A percentile compares a stretch with the other conserved stretches of the same genome.
Conservation (phyloP, 2,113 vertebrate genomes). For the Ictalurus punctatus region DNA sequence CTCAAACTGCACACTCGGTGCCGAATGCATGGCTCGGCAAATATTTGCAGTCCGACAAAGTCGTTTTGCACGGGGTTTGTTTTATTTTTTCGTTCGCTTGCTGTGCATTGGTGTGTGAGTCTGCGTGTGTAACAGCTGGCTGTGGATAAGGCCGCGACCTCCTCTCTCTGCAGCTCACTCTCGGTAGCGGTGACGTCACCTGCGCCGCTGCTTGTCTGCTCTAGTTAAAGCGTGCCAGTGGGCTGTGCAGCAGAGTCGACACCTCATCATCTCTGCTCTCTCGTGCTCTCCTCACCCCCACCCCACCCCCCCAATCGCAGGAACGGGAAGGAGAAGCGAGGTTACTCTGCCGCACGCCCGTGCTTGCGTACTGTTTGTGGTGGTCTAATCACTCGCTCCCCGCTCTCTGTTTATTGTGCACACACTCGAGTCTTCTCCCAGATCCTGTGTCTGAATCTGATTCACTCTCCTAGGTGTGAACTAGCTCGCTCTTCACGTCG, state of each 20-base stretch:
- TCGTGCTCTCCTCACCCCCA: not conserved
- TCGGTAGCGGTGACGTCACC: constrained; percentile 41
- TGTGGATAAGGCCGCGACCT: constrained; percentile 35
- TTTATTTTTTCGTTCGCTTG: not conserved
- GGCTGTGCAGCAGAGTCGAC: not conserved
- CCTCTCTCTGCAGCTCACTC: constrained; percentile 20
- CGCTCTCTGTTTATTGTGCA: constrained; percentile 10
- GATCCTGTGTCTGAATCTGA: not conserved
- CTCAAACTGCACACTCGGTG: not conserved
- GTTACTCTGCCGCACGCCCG: not conserved
- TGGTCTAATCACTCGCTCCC: not conserved
- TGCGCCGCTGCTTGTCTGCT: constrained; percentile 33
- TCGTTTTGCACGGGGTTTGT: not conserved
- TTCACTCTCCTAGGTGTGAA: not conserved
- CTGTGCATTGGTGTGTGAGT: constrained; percentile 24
- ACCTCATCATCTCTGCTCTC: constrained; percentile 23
- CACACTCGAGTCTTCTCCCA: constrained; percentile 1
- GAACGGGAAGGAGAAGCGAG: not conserved
- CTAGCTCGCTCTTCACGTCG: not conserved
- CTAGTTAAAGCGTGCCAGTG: constrained; percentile 40
- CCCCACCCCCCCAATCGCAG: not conserved
- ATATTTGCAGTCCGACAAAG: not conserved
- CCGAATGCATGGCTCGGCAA: not conserved
- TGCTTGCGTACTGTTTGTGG: constrained; percentile 14
- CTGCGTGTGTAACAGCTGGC: constrained; percentile 37